phyloP scores from a whole-genome alignment of 2,888 invertebrate genomes.

The Pristionchus arcanus region DNA sequence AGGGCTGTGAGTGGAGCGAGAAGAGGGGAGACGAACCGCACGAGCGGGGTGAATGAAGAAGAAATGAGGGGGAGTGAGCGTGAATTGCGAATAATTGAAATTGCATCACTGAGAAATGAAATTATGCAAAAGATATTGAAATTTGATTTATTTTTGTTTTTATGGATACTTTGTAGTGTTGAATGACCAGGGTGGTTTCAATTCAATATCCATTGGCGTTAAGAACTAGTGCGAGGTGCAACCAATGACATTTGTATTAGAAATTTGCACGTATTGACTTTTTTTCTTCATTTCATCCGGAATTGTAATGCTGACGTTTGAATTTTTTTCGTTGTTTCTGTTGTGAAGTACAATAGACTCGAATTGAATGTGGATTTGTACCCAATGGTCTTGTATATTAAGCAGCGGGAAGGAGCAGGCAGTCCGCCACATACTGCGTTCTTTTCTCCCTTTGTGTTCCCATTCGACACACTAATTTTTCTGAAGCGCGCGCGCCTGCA shows the following conservation, averaged over 20 bases:
- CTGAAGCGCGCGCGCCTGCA: constrained; percentile 1
- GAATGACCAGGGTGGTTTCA: too few relatives aligned
- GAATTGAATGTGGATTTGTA: background rate
- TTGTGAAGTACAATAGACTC: background rate
- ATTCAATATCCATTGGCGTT: too few relatives aligned
- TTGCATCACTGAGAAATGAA: too few relatives aligned
- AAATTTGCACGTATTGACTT: too few relatives aligned
- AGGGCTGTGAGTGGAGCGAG: background rate
- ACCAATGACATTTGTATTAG: too few relatives aligned
- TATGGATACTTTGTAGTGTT: background rate
- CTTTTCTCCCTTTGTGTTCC: constrained; percentile 5
- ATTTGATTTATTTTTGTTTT: too few relatives aligned
- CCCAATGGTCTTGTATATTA: background rate
- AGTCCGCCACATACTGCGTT: background rate
- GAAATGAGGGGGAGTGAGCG: background rate
- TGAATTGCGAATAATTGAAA: too few relatives aligned
- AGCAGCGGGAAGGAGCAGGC: too few relatives aligned
- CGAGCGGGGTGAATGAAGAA: background rate
- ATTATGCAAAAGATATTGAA: too few relatives aligned
- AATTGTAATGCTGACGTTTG: too few relatives aligned
- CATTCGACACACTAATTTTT: constrained; percentile 18
- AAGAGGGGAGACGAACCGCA: background rate
- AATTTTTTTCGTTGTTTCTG: background rate
- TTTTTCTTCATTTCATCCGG: too few relatives aligned
- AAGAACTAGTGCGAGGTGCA: too few relatives aligned